These are phyloP conservation scores for Cavia porcellus DNA, from an alignment of 2,113 vertebrate genomes.

Conservation along the genomic window DNA sequence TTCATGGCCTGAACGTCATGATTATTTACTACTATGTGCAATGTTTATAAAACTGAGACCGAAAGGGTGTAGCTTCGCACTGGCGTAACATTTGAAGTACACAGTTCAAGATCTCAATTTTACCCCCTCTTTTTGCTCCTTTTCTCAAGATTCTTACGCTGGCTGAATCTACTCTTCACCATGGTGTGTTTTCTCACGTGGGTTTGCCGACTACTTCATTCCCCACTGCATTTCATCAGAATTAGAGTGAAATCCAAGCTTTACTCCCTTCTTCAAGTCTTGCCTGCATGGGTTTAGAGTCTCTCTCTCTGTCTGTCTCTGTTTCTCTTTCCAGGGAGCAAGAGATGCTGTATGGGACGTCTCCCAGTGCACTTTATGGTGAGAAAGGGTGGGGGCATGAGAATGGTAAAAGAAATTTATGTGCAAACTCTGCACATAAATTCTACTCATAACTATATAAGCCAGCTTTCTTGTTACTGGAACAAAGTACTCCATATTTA, in stretches of 20 bases:
- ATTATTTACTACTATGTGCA: background rate
- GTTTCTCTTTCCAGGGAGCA: background rate
- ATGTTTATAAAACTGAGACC: background rate
- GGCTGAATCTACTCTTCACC: background rate
- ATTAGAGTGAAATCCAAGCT: background rate
- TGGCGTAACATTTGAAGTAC: background rate
- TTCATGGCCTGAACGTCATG: background rate
- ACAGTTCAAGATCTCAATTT: background rate
- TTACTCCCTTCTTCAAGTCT: background rate
- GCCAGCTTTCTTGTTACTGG: background rate
- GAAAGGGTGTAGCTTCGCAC: background rate
- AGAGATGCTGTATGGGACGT: background rate
- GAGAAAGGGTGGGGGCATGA: background rate
- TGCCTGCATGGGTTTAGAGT: background rate
- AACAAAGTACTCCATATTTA: background rate
- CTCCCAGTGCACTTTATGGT: background rate
- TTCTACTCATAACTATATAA: background rate
- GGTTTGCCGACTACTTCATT: background rate
- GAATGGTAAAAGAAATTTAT: background rate
- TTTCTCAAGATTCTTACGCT: background rate
- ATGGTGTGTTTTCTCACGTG: fast-evolving
- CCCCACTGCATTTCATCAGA: background rate
- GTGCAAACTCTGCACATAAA: background rate
- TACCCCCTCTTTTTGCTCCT: background rate
- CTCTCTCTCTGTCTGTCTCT: background rate